phyloP scores from a whole-genome alignment of 2,113 vertebrate genomes.

The Callorhinus ursinus region DNA sequence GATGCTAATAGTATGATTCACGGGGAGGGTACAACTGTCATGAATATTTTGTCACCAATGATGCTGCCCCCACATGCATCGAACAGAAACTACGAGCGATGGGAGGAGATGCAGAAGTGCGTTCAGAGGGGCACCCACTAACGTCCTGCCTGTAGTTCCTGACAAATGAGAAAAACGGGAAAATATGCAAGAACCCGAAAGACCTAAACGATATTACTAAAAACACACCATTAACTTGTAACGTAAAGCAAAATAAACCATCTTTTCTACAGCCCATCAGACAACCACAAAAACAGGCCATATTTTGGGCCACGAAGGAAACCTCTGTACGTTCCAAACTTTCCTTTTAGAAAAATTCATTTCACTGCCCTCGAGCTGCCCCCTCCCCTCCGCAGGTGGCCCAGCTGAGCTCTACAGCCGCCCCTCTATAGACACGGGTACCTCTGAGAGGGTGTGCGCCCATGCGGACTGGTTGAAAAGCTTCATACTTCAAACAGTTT shows the following conservation, averaged over 20 bases:
- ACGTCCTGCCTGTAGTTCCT: background rate
- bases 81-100: background rate
- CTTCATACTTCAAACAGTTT: rapidly evolving
- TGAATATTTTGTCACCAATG: rapidly evolving
- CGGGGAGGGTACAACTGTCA: rapidly evolving
- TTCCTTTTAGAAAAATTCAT: background rate
- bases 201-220: background rate
- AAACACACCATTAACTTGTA: background rate
- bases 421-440: rapidly evolving
- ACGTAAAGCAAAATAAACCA: background rate
- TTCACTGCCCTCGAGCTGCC: rapidly evolving
- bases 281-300: rapidly evolving
- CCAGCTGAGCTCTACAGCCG: rapidly evolving
- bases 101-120: background rate
- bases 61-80: rapidly evolving
- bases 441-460: rapidly evolving
- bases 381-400: rapidly evolving
- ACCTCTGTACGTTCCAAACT: rapidly evolving
- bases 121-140: background rate
- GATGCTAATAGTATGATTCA: rapidly evolving
- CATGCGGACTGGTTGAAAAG: rapidly evolving
- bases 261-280: background rate
- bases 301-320: background rate
- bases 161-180: no score
- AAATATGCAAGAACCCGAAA: background rate